Base-by-base conservation (phyloP, 92 coral and sea anemone genomes). In the Isaurus tuberculatus region DNA sequence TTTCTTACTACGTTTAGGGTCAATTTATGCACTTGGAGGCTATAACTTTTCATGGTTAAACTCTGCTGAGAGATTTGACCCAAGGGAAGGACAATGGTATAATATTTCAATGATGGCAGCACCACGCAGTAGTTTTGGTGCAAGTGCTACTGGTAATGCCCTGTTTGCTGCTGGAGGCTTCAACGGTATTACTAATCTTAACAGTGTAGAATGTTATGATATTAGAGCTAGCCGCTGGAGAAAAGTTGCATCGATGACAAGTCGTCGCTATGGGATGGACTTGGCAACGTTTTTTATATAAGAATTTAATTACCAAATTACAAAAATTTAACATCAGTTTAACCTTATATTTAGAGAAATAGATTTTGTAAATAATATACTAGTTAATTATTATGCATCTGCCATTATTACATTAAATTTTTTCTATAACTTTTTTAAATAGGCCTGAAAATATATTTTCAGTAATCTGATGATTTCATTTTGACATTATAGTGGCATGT, bases 11-110 rank as follows among this genome's bases (percentile, higher is more conserved):
- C 31, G 67, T 65, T 15, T 37, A 92, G 97, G 94, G 34, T 79
- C 94, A 29, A 75, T 92, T 34, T 92, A 82, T 86, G 97, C 92
- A 9, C n/a, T 90, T 22, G 94, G 97, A 22, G 97, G 97, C 28
- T 92, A 90, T 58, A 88, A 73, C 57, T 77, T 79, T 1, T 72
- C 90, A 26, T 92, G 97, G 97, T 23, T 86, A 55, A 90, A 61
- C 16, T 48, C 97, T 33, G 63, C 80, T 14, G 97, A 92, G 64
- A 90, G 97, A 29, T 88, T 85, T 90, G 97, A 92, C 51, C 97
- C 97, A 23, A 85, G 94, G 8, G 97, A 92, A 46, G 97, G 94
- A 25, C 75, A 68, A 58, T 92, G 97, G 97, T 90, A 90, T 29
- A 30, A 28, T 53, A 46, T 63, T 26, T 72, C 81, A 17, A 48